Evolutionary conservation across 2,888 invertebrate species (phyloP).

Genomic region (Steromphala cineraria): DNA sequence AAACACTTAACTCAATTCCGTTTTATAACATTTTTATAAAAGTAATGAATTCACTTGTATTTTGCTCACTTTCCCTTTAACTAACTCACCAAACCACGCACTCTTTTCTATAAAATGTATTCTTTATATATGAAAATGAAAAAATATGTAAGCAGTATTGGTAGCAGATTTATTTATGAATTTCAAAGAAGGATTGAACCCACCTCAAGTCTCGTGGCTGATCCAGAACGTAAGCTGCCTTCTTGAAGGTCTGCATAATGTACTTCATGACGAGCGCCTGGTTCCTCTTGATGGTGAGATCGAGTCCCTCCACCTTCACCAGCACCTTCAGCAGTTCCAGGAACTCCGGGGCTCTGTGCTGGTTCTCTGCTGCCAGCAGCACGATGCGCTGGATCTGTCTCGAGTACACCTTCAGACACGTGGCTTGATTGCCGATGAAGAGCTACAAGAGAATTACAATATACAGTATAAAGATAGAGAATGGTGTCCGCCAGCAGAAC

Average conservation of each 20-base stretch:
- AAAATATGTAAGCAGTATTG: too few relatives aligned
- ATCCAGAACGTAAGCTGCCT: conserved; percentile 71
- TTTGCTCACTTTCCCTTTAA: too few relatives aligned
- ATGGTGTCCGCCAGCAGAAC: too few relatives aligned
- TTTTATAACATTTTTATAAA: too few relatives aligned
- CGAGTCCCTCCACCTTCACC: conserved; percentile 72
- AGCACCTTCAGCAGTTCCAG: conserved; percentile 68
- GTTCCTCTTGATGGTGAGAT: conserved; percentile 73
- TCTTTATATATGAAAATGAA: too few relatives aligned
- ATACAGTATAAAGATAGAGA: too few relatives aligned
- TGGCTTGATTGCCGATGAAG: conserved; percentile 72
- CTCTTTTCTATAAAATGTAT: too few relatives aligned
- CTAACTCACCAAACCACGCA: too few relatives aligned
- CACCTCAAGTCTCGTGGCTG: conserved; percentile 65
- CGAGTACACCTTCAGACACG: conserved; percentile 71
- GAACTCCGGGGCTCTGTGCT: conserved; percentile 70
- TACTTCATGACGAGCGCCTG: conserved; percentile 75
- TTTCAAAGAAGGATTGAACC: neutral
- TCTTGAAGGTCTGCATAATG: conserved; percentile 74
- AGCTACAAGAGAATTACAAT: conserved; percentile 48
- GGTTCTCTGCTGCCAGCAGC: conserved; percentile 66
- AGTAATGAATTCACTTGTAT: too few relatives aligned
- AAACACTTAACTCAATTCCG: too few relatives aligned
- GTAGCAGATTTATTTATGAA: too few relatives aligned
- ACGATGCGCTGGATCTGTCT: conserved; percentile 72